A percentile compares a stretch with the other conserved stretches of the same genome.
phyloP scores from a whole-genome alignment of 2,888 invertebrate genomes.

The Andrena trimmerana region DNA sequence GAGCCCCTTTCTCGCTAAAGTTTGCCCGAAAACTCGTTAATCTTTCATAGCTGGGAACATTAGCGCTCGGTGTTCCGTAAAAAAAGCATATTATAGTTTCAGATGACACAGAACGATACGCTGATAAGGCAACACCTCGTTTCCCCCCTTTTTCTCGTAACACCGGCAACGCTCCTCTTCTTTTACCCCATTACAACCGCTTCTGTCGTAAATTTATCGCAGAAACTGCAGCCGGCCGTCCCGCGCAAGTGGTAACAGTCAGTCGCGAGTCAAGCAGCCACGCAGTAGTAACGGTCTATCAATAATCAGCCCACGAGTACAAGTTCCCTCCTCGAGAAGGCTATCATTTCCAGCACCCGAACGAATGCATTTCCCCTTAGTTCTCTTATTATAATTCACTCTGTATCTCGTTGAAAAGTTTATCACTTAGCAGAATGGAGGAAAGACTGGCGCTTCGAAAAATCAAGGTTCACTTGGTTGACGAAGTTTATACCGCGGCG shows the following conservation, averaged over 20 bases:
- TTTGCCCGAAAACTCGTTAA: constrained; percentile 55
- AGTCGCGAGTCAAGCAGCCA: too few relatives aligned
- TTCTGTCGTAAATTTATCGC: too few relatives aligned
- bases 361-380: background rate
- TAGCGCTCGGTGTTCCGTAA: constrained; percentile 35
- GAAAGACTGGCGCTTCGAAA: constrained; percentile 7
- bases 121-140: background rate
- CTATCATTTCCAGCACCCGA: too few relatives aligned
- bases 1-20: constrained; percentile 39
- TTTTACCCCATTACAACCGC: too few relatives aligned
- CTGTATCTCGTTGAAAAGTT: too few relatives aligned
- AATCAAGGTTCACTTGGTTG: constrained; percentile 5
- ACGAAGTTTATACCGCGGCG: background rate
- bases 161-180: too few relatives aligned
- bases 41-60: constrained; percentile 47
- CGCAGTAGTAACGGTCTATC: background rate
- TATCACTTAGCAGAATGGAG: too few relatives aligned
- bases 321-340: too few relatives aligned
- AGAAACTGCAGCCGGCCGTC: too few relatives aligned
- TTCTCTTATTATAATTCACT: too few relatives aligned
- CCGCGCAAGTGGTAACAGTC: background rate
- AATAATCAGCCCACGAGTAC: background rate
- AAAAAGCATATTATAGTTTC: constrained; percentile 7
- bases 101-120: background rate
- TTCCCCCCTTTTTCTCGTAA: too few relatives aligned